These are phyloP conservation scores for Drosophila hamatofila DNA, from an alignment of 2,888 invertebrate species.

Conservation along the genomic window DNA sequence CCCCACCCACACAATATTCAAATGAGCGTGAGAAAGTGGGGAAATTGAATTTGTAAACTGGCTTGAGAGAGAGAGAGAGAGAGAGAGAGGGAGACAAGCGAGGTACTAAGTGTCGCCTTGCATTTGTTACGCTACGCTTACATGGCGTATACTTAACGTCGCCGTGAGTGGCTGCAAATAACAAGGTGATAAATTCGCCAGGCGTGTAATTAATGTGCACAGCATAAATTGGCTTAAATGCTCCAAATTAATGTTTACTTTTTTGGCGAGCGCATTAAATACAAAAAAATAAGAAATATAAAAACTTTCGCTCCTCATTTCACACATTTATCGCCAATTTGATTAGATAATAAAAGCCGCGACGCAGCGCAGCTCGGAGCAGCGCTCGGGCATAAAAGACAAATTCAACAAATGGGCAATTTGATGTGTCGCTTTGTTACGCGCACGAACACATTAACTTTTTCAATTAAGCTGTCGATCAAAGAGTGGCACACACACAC, in stretches of 20 bases:
- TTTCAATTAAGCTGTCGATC: constrained; percentile 77
- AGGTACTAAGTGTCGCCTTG: constrained; percentile 65
- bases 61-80: too few relatives aligned
- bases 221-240: constrained; percentile 63
- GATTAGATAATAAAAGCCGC: constrained; percentile 45
- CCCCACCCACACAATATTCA: constrained; percentile 61
- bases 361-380: constrained; percentile 8
- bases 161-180: constrained; percentile 42
- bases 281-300: neutral
- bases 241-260: constrained; percentile 67
- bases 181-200: constrained; percentile 69
- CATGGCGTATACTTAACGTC: constrained; percentile 61
- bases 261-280: constrained; percentile 18
- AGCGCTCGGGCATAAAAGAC: constrained; percentile 19
- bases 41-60: constrained; percentile 80
- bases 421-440: constrained; percentile 40
- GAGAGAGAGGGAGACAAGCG: constrained; percentile 31
- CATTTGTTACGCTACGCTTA: constrained; percentile 60
- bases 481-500: constrained; percentile 36
- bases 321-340: constrained; percentile 53
- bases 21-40: constrained; percentile 61
- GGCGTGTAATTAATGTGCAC: constrained; percentile 72
- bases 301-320: constrained; percentile 19
- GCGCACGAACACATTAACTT: constrained; percentile 69
- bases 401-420: constrained; percentile 48